A percentile compares a stretch with the other conserved stretches of the same genome.
These are phyloP conservation scores for Poecilus cupreus DNA, from an alignment of 2,888 invertebrate genomes.

Conservation along the genomic window DNA sequence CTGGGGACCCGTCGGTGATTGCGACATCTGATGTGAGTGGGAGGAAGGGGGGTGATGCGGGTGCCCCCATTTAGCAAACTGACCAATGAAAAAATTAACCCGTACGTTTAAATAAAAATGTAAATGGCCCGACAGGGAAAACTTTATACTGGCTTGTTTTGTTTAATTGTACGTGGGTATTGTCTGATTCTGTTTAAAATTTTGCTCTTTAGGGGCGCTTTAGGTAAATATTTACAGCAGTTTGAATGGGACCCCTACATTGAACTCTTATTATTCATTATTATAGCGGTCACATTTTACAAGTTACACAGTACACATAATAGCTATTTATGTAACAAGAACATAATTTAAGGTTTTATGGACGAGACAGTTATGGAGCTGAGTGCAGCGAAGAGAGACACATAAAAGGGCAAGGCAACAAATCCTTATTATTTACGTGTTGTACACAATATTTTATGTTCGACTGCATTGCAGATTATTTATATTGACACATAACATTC, in stretches of 20 bases:
- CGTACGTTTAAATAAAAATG: conserved; percentile 29
- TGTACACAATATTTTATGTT: too few species aligned
- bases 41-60: not conserved
- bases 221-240: conserved; percentile 2
- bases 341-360: too few species aligned
- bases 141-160: not conserved
- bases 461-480: too few species aligned
- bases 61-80: conserved; percentile 8
- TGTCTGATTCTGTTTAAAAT: conserved; percentile 29
- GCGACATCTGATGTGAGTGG: conserved; percentile 22
- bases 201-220: conserved; percentile 14
- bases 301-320: too few species aligned
- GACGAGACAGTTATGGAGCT: too few species aligned
- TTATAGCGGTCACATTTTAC: not conserved
- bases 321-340: too few species aligned
- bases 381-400: too few species aligned
- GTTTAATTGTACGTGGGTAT: not conserved
- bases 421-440: too few species aligned
- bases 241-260: not conserved
- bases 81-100: conserved; percentile 38
- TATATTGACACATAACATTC: too few species aligned
- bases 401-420: too few species aligned
- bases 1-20: conserved; percentile 3
- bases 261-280: conserved; percentile 1
- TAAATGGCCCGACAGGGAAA: conserved; percentile 3